Evolutionary conservation across 2,113 vertebrate genomes (phyloP), one percentile per base, ranked within the genome.

Genomic region (Chauna torquata): DNA sequence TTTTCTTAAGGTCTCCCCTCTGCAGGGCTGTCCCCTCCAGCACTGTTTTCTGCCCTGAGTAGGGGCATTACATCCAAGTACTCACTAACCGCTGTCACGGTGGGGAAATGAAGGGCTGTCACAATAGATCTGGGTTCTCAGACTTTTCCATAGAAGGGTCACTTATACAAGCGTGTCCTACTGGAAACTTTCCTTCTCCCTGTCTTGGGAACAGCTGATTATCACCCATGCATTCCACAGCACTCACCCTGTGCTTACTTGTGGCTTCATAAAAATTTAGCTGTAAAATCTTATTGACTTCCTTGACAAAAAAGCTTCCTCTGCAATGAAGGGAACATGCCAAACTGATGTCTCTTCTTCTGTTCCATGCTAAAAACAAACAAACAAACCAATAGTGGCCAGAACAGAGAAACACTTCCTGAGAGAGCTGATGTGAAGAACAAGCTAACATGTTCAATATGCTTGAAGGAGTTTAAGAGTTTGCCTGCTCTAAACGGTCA

Each of bases 401-500:
- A 97, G 50, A 90, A 95, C 86, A 98, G 98, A 97, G 97, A 97
- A 95, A 57, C 94, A 15, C 97, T 98, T 94, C 96, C 91, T 81
- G 98, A 98, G 66, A 98, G 94, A 93, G 89, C 95, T 55, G 98
- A 98, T 78, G 92, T 11, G 82, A 98, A 98, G 97, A 98, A 77
- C 97, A 99, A 98, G 93, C 95, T 99, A 78, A 97, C 98, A 8
- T 99, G 99, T 94, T 98, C 98, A 86, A 97, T 99, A 87, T 99
- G 99, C 97, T 97, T 98, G 90, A 98, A 99, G 96, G 99, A 99
- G 90, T 99, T 99, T 95, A 99, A 98, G 97, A 99, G 98, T 94
- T 98, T 99, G 64, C 99, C 99, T 12, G 99, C 99, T 83, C 98
- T 99, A 30, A 99, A 99, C n/a, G 99, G 99, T 87, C 99, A 99